Percentiles rank a stretch among this genome's conserved stretches.
These are phyloP conservation scores for Nibea albiflora DNA, from an alignment of 2,113 vertebrate genomes.

Conservation along the genomic window DNA sequence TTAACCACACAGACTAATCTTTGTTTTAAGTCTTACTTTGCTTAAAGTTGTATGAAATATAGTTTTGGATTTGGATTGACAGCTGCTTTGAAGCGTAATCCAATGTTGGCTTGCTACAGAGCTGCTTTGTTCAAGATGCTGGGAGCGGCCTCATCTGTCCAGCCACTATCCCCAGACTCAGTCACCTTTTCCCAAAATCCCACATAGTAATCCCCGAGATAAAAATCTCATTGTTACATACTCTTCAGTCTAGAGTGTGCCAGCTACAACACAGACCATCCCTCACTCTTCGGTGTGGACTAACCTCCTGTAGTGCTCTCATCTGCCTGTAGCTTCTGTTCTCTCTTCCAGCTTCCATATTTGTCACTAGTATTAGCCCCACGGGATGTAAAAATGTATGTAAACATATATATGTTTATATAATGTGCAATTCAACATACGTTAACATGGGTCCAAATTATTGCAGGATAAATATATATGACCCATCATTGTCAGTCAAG, in stretches of 20 bases:
- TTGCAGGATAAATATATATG: not conserved
- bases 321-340: not conserved
- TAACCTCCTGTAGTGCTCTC: slow-evolving; percentile 5
- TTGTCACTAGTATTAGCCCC: not conserved
- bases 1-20: not conserved
- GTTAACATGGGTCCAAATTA: not conserved
- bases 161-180: not conserved
- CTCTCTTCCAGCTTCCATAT: not conserved
- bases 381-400: not conserved
- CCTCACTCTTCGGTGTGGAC: not conserved
- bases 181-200: not conserved
- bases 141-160: not conserved
- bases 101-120: slow-evolving; percentile 36
- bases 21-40: not conserved
- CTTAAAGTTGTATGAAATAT: not conserved
- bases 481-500: slow-evolving; percentile 3
- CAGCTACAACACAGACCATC: not conserved
- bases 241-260: not conserved
- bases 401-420: not conserved
- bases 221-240: not conserved
- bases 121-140: slow-evolving; percentile 11
- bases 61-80: not conserved
- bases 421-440: not conserved
- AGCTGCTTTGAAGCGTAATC: not conserved
- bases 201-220: not conserved